Conservation (phyloP, 2,113 vertebrate species). For the Lethenteron camtschaticum region DNA sequence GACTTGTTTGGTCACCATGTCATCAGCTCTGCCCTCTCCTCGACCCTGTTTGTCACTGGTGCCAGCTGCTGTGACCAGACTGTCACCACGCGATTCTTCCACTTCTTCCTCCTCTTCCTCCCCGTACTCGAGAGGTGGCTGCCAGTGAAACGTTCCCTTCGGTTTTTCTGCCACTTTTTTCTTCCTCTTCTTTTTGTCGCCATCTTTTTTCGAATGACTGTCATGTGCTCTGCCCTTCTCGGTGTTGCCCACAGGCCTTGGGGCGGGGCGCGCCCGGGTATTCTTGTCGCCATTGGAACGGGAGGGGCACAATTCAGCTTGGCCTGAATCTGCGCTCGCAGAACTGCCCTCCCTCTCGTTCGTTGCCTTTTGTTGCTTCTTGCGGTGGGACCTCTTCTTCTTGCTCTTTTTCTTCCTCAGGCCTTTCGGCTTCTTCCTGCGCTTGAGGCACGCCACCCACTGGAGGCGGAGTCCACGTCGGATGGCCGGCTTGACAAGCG, state of each 20-base stretch:
- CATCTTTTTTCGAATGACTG: slow-evolving; percentile 28
- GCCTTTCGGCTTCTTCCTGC: slow-evolving; percentile 16
- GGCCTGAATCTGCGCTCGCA: no score
- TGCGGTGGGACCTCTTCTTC: slow-evolving; percentile 36
- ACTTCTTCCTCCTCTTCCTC: slow-evolving; percentile 18
- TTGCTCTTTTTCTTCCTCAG: slow-evolving; percentile 33
- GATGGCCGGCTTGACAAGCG: slow-evolving; percentile 17
- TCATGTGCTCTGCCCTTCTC: slow-evolving; percentile 13
- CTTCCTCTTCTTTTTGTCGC: slow-evolving; percentile 44
- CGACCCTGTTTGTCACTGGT: no score
- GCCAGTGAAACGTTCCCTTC: slow-evolving; percentile 74
- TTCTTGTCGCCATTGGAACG: no score
- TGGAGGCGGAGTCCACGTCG: no score
- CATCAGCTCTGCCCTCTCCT: no score
- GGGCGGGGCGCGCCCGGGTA: no score
- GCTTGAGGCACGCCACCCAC: slow-evolving; percentile 10
- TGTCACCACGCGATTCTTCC: background rate
- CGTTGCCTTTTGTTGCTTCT: slow-evolving; percentile 20
- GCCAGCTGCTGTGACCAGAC: no score
- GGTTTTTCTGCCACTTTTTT: slow-evolving; percentile 54
- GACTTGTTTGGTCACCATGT: no score
- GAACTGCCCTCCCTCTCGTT: background rate
- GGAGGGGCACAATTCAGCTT: no score
- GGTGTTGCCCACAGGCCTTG: no score
- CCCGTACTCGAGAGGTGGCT: slow-evolving; percentile 76